Evolutionary conservation across 2,113 vertebrate species (phyloP).

Genomic region (Rhabdornis inornatus): DNA sequence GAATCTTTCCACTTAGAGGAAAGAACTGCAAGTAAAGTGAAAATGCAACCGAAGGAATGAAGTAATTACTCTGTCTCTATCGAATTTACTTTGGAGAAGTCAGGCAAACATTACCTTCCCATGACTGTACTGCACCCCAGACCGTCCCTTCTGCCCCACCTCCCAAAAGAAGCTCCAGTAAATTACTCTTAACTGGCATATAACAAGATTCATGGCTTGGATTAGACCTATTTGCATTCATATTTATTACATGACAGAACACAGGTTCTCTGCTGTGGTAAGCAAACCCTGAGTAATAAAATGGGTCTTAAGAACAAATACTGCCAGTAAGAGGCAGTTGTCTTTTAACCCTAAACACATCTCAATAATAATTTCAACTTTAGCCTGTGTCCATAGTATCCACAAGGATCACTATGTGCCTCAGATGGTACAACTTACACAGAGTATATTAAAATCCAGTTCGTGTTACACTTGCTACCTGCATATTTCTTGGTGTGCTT

Average conservation of each 20-base stretch:
- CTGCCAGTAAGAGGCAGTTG: background rate
- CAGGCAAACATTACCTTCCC: background rate
- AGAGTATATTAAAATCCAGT: background rate
- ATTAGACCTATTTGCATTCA: background rate
- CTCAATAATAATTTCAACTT: background rate
- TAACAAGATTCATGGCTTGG: background rate
- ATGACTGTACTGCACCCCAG: rapidly evolving
- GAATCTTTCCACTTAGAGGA: background rate
- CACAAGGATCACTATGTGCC: background rate
- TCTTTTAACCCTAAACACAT: background rate
- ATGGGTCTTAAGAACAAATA: background rate
- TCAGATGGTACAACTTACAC: rapidly evolving
- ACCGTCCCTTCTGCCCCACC: background rate
- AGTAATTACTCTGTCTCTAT: background rate
- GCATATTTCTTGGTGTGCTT: background rate
- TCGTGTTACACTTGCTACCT: background rate
- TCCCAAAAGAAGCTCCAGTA: background rate
- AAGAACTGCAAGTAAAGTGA: background rate
- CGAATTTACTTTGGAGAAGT: background rate
- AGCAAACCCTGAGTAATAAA: background rate
- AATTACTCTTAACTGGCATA: background rate
- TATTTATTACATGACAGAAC: background rate
- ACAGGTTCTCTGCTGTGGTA: background rate
- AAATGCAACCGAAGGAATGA: background rate
- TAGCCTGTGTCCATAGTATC: background rate